These are phyloP conservation scores for Apantesis nais DNA, from an alignment of 2,888 invertebrate genomes.

Conservation along the genomic window DNA sequence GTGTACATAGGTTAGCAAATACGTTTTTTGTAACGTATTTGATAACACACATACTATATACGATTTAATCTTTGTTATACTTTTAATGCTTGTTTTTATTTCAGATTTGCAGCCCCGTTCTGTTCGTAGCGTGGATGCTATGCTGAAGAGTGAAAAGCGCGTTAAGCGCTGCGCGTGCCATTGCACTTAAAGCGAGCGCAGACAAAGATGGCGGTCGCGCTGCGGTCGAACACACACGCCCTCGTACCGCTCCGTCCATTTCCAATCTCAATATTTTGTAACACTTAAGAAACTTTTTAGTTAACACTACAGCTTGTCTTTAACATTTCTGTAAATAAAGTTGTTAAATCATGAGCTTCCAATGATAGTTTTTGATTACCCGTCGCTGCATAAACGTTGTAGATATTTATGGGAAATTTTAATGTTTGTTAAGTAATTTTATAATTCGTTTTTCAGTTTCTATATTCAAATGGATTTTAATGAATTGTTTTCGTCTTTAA, in stretches of 20 bases:
- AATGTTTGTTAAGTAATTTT: constrained; percentile 66
- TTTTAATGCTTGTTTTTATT: constrained; percentile 50
- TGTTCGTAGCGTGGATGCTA: constrained; percentile 86
- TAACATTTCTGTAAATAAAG: constrained; percentile 73
- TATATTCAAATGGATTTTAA: constrained; percentile 39
- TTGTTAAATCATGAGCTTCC: constrained; percentile 64
- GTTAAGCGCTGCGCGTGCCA: constrained; percentile 91
- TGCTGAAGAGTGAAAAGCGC: constrained; percentile 86
- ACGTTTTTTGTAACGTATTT: too few species aligned
- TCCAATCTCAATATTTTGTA: constrained; percentile 50
- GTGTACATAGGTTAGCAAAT: not conserved
- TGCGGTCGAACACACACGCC: constrained; percentile 29
- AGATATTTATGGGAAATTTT: constrained; percentile 59
- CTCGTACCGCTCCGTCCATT: constrained; percentile 59
- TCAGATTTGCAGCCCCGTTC: constrained; percentile 92
- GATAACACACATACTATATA: too few species aligned
- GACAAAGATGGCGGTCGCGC: constrained; percentile 7
- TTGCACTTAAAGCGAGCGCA: constrained; percentile 84
- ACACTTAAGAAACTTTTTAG: constrained; percentile 44
- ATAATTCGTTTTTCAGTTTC: constrained; percentile 55
- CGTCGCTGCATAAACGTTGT: constrained; percentile 54
- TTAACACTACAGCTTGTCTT: constrained; percentile 49
- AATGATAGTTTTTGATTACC: constrained; percentile 65
- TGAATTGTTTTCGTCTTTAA: constrained; percentile 40
- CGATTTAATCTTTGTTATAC: not conserved